Percentiles rank a stretch among this genome's conserved stretches.
These are phyloP conservation scores for Pseudorasbora parva DNA, from an alignment of 2,113 vertebrate species.

Conservation along the genomic window DNA sequence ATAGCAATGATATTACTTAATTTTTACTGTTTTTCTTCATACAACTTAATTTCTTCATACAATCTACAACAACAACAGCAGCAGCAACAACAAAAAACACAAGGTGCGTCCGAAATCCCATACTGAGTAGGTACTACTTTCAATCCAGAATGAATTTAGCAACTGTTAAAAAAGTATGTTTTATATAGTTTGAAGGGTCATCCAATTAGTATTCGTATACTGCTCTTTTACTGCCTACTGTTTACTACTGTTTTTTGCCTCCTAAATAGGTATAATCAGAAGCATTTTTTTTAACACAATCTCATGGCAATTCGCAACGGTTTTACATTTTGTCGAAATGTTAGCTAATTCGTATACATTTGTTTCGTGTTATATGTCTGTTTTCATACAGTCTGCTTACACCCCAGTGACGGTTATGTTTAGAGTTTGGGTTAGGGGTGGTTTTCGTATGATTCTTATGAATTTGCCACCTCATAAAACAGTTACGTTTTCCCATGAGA, in stretches of 20 bases:
- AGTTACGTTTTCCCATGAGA: no score
- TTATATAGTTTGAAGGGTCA: not conserved
- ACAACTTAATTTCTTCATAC: not conserved
- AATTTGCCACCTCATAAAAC: no score
- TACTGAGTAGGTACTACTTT: not conserved
- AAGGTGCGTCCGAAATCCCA: not conserved
- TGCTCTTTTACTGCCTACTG: not conserved
- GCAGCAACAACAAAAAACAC: not conserved
- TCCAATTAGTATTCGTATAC: no score
- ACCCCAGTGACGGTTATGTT: no score
- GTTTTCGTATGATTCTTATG: no score
- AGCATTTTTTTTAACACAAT: no score
- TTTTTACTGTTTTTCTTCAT: not conserved
- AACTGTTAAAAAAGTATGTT: not conserved
- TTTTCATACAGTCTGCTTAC: no score
- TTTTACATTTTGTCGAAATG: no score
- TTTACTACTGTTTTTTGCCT: not conserved
- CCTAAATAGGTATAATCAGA: not conserved
- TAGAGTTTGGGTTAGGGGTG: not conserved
- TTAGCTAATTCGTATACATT: not conserved
- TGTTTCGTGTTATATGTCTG: not conserved
- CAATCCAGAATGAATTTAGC: not conserved
- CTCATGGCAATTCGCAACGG: no score
- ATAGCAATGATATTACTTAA: not conserved
- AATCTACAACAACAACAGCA: not conserved